phyloP scores from a whole-genome alignment of 2,888 invertebrate genomes.

The Xylota segnis region DNA sequence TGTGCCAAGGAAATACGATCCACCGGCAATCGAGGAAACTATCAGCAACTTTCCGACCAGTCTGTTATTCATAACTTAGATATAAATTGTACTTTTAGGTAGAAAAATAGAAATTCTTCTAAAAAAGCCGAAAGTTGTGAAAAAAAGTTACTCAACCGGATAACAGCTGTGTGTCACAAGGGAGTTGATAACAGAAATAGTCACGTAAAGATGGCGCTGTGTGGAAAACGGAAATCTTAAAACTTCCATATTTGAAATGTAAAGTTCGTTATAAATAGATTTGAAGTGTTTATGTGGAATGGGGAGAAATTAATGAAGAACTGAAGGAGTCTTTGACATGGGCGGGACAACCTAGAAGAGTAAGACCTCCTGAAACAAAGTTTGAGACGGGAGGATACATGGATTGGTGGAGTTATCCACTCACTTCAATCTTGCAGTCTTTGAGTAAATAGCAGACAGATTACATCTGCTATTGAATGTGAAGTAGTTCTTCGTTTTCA shows the following conservation, averaged over 20 bases:
- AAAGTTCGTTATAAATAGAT: not conserved
- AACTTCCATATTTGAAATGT: not conserved
- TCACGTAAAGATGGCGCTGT: conserved; percentile 35
- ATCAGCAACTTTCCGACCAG: conserved; percentile 66
- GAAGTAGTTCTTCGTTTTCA: too few species aligned
- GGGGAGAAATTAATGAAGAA: too few species aligned
- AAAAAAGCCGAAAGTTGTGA: conserved; percentile 18
- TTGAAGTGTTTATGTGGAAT: too few species aligned
- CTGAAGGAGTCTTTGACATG: too few species aligned
- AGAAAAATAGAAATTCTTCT: not conserved
- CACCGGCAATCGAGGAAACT: conserved; percentile 80
- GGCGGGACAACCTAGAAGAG: too few species aligned
- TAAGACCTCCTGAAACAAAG: too few species aligned
- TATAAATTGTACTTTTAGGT: conserved; percentile 16
- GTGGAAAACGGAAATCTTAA: not conserved
- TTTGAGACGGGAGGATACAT: too few species aligned
- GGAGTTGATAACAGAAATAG: not conserved
- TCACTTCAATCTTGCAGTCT: too few species aligned
- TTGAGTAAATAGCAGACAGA: too few species aligned
- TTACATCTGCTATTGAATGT: too few species aligned
- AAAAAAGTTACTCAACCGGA: conserved; percentile 53
- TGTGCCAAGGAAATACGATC: conserved; percentile 80
- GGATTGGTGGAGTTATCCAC: too few species aligned
- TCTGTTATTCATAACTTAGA: conserved; percentile 63
- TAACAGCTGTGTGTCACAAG: conserved; percentile 52